Conservation (phyloP, 2,113 vertebrate species). For the Callaeas wilsoni region DNA sequence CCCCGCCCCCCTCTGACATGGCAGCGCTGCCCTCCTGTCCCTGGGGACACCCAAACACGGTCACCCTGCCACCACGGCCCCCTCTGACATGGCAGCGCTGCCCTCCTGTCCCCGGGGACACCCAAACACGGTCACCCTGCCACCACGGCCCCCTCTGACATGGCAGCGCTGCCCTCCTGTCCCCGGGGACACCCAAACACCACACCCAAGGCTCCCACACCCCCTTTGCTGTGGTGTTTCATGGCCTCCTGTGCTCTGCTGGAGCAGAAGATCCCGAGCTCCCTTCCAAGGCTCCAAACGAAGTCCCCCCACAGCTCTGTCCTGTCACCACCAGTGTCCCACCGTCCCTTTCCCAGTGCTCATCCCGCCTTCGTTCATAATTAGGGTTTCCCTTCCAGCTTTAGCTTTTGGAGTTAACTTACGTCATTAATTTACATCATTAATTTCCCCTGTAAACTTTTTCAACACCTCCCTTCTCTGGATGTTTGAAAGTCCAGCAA, state of each 20-base stretch:
- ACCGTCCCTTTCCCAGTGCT: background rate
- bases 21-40: no score
- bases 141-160: rapidly evolving
- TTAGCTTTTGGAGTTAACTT: background rate
- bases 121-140: no score
- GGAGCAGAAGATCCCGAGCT: no score
- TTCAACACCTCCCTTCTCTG: background rate
- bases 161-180: rapidly evolving
- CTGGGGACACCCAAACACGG: no score
- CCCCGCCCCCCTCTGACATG: background rate
- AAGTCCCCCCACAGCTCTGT: background rate
- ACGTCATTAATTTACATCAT: background rate
- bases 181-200: background rate
- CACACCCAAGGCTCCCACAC: background rate
- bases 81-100: background rate
- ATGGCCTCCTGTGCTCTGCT: background rate
- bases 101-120: no score
- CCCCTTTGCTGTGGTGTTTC: rapidly evolving
- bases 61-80: rapidly evolving
- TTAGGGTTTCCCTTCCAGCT: background rate
- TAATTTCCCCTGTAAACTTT: background rate
- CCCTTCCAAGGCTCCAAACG: background rate
- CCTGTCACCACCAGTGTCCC: background rate
- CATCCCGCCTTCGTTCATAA: background rate
- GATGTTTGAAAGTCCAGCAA: background rate